phyloP scores from a whole-genome alignment of 2,888 invertebrate species.

The Stenchaetothrips biformis region DNA sequence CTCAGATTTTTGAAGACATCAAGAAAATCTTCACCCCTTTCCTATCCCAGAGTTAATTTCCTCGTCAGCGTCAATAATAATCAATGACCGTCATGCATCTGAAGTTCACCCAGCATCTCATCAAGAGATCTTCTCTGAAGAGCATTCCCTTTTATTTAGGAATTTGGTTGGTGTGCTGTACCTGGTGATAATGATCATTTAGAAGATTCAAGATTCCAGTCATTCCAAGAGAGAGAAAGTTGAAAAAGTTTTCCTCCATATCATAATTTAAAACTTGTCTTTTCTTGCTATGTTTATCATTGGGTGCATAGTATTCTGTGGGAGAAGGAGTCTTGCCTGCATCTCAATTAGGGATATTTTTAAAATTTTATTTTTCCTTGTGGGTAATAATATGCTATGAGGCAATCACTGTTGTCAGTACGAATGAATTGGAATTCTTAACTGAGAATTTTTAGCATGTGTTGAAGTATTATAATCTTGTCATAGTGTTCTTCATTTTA shows the following conservation, averaged over 20 bases:
- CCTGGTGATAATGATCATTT: not conserved
- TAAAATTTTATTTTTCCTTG: too few relatives aligned
- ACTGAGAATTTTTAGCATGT: not conserved
- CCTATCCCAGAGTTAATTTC: not conserved
- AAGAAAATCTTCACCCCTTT: conserved; percentile 36
- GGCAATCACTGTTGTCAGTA: not conserved
- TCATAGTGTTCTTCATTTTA: not conserved
- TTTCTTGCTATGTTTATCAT: not conserved
- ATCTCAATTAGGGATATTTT: too few relatives aligned
- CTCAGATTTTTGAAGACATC: conserved; percentile 38
- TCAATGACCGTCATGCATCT: not conserved
- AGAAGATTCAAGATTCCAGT: not conserved
- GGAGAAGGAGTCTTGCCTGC: too few relatives aligned
- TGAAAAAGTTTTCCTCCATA: not conserved
- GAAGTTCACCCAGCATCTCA: too few relatives aligned
- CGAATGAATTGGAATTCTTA: not conserved
- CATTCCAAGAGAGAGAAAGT: not conserved
- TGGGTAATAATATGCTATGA: not conserved
- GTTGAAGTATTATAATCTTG: not conserved
- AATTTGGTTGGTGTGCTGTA: not conserved
- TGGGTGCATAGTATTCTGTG: not conserved
- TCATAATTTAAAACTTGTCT: not conserved
- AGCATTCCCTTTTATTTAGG: not conserved
- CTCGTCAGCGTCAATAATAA: not conserved
- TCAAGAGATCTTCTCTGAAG: too few relatives aligned